These are phyloP conservation scores for Ciconia nigra DNA, from an alignment of 2,797 vertebrate genomes.

Conservation along the genomic window DNA sequence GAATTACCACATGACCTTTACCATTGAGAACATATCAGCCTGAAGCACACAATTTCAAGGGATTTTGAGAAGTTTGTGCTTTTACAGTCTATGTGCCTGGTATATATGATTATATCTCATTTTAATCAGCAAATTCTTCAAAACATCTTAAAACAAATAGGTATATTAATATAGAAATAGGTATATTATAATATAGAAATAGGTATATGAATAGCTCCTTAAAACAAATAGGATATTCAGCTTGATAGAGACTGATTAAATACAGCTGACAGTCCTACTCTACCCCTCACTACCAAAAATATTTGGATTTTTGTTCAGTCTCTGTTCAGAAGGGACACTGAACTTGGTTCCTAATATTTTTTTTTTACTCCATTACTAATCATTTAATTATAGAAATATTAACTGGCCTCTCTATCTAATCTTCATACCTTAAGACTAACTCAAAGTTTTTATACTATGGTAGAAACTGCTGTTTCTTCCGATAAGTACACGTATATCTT, in stretches of 20 bases:
- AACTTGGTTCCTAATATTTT: neutral
- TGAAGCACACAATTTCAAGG: neutral
- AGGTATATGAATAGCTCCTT: neutral
- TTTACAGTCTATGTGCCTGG: neutral
- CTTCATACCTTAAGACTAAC: neutral
- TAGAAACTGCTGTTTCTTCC: neutral
- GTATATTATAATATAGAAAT: too few relatives aligned
- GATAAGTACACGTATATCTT: accelerated
- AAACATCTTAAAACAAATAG: neutral
- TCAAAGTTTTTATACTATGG: neutral
- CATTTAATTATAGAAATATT: neutral
- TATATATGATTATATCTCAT: neutral
- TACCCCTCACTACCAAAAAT: neutral
- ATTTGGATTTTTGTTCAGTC: neutral
- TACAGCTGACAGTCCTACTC: neutral
- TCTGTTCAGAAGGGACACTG: neutral
- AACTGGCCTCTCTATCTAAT: neutral
- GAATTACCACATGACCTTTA: neutral
- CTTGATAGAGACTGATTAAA: neutral
- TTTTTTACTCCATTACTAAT: neutral
- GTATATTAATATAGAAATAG: neutral
- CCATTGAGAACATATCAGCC: neutral
- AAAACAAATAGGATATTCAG: neutral
- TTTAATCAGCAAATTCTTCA: neutral
- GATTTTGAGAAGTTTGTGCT: neutral